These are phyloP conservation scores for Aricia artaxerxes DNA, from an alignment of 2,888 invertebrate genomes.

Conservation along the genomic window DNA sequence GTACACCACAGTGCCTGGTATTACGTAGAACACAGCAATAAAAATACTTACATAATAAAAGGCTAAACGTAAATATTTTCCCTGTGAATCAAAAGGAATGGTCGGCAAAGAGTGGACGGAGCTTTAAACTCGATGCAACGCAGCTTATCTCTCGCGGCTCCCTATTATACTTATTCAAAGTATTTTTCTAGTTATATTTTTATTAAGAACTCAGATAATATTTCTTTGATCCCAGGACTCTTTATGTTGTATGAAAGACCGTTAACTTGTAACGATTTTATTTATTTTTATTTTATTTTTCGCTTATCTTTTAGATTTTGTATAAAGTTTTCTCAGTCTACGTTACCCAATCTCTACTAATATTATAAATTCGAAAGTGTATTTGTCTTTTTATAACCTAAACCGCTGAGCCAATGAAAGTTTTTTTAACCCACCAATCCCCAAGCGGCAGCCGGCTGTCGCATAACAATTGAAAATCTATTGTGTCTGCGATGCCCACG, in stretches of 20 bases:
- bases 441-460: too few species aligned
- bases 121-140: slow-evolving; percentile 54
- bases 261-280: slow-evolving; percentile 32
- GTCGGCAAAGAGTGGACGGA: slow-evolving; percentile 66
- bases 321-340: not conserved
- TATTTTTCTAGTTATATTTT: slow-evolving; percentile 75
- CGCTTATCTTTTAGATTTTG: slow-evolving; percentile 15
- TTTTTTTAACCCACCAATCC: too few species aligned
- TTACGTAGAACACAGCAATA: not conserved
- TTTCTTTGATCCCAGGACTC: slow-evolving; percentile 65
- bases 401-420: too few species aligned
- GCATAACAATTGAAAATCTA: too few species aligned
- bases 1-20: too few species aligned
- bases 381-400: too few species aligned
- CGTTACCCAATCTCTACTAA: not conserved
- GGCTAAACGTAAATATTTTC: slow-evolving; percentile 39
- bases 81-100: slow-evolving; percentile 60
- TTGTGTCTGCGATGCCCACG: too few species aligned
- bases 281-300: slow-evolving; percentile 43
- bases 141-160: slow-evolving; percentile 64
- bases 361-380: not conserved
- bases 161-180: slow-evolving; percentile 63
- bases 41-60: not conserved
- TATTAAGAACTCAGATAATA: slow-evolving; percentile 58
- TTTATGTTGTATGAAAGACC: slow-evolving; percentile 30